A percentile compares a stretch with the other conserved stretches of the same genome.
Conservation (phyloP, 2,888 invertebrate genomes). For the Perdita meconis region DNA sequence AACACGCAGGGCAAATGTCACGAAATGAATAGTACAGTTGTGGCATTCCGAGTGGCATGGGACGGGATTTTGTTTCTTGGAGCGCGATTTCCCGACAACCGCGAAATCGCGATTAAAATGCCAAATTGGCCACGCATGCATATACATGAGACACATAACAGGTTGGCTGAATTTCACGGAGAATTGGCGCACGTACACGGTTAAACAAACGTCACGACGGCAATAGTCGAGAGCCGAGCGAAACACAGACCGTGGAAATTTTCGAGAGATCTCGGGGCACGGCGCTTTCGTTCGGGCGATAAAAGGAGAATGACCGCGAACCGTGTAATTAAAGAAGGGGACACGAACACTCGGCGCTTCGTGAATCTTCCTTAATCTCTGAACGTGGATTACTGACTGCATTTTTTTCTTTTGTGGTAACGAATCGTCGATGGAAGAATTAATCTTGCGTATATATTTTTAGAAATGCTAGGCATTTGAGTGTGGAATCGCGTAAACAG, state of each 20-base stretch:
- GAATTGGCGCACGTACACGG: conserved; percentile 64
- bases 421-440: no score
- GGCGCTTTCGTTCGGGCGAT: neutral
- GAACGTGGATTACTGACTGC: no score
- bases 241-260: conserved; percentile 48
- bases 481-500: no score
- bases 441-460: no score
- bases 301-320: neutral
- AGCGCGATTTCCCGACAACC: conserved; percentile 45
- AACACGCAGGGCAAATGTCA: no score
- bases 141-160: conserved; percentile 54
- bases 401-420: no score
- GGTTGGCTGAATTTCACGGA: conserved; percentile 51
- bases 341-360: no score
- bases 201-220: conserved; percentile 39
- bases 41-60: neutral
- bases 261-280: conserved; percentile 28
- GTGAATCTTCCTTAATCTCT: no score
- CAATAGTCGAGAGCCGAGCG: conserved; percentile 28
- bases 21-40: neutral
- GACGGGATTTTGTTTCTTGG: neutral
- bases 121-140: conserved; percentile 48
- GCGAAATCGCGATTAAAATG: conserved; percentile 59
- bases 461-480: no score
- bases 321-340: no score